Percentiles rank a stretch among this genome's conserved stretches.
Conservation (phyloP, 2,888 invertebrate genomes). For the Hofmannophila pseudospretella region DNA sequence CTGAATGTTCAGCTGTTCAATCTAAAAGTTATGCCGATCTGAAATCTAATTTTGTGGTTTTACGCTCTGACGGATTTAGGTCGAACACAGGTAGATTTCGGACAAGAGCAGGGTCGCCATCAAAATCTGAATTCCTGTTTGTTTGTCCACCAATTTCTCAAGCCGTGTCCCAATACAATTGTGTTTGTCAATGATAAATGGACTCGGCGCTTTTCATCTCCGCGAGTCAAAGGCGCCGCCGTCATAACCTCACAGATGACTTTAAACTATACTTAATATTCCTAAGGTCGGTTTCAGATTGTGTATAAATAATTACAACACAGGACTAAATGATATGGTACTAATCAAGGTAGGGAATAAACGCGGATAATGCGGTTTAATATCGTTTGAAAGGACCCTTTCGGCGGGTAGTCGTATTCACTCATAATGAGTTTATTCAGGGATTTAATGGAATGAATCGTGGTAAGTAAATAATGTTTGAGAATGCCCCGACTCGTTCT, state of each 20-base stretch:
- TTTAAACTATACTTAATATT: constrained; percentile 26
- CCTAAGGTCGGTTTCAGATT: constrained; percentile 31
- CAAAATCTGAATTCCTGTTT: constrained; percentile 55
- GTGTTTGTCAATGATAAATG: constrained; percentile 78
- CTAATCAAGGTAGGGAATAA: constrained; percentile 75
- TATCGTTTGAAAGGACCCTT: constrained; percentile 72
- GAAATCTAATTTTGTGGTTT: constrained; percentile 9
- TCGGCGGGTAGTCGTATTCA: constrained; percentile 73
- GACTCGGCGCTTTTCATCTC: constrained; percentile 74
- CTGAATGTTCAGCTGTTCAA: too few relatives aligned
- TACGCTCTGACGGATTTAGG: constrained; percentile 5
- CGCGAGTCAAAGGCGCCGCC: constrained; percentile 67
- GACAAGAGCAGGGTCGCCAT: constrained; percentile 27
- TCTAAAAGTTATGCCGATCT: too few relatives aligned
- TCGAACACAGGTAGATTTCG: constrained; percentile 22
- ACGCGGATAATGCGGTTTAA: constrained; percentile 74
- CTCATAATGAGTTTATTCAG: constrained; percentile 75
- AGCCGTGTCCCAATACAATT: constrained; percentile 71
- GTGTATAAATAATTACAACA: constrained; percentile 63
- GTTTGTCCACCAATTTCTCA: constrained; percentile 72
- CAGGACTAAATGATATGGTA: constrained; percentile 77
- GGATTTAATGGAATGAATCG: constrained; percentile 73
- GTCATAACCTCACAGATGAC: constrained; percentile 19
- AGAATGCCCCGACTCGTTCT: constrained; percentile 12
- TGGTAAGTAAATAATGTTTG: constrained; percentile 66